Base-by-base conservation (phyloP, 2,113 vertebrate species). In the Todiramphus chloris region DNA sequence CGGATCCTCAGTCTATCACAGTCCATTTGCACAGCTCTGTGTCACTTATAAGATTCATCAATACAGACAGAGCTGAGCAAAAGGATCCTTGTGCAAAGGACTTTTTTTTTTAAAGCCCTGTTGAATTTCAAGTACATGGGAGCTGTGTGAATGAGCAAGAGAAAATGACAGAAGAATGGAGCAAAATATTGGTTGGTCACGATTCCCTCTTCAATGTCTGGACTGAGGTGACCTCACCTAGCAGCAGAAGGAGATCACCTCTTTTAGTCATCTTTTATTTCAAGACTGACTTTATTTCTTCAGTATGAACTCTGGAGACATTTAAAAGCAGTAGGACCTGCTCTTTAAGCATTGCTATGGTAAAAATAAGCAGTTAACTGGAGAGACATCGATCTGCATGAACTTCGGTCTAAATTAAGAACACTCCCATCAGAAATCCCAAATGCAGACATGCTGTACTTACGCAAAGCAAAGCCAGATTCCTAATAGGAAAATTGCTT, bases 361-460 rank as follows among this genome's bases (percentile, higher is more conserved):
- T 51, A 85, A 60, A 86, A 94, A 43, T 68, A 68, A 90, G 74
- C 37, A 48, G 64, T 87, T 93, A 90, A 94, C 64, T 68, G 56
- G 13, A 78, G 86, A 87, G 80, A 41, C 81, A 88, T 88, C 0
- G 16, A 91, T 93, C 83, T 84, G 69, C 86, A 46, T 76, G 80
- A 90, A 84, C 66, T 86, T 87, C 5, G 0, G 48, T 92, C 89
- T 96, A 96, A 96, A 96, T 96, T 92, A 95, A 87, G 89, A 95
- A 84, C 86, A 67, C 41, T 92, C 89, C 66, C 80, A 79, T 93
- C 86, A 96, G 69, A 92, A 94, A 92, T 48, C 83, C 83, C 90
- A 79, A 90, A 90, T 59, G 86, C 66, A 95, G 77, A 62, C 62
- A 43, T 24, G 35, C 56, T 77, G 56, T 30, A 70, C 27, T 67